Base-by-base conservation (phyloP, 2,113 vertebrate species). In the Xyrauchen texanus region DNA sequence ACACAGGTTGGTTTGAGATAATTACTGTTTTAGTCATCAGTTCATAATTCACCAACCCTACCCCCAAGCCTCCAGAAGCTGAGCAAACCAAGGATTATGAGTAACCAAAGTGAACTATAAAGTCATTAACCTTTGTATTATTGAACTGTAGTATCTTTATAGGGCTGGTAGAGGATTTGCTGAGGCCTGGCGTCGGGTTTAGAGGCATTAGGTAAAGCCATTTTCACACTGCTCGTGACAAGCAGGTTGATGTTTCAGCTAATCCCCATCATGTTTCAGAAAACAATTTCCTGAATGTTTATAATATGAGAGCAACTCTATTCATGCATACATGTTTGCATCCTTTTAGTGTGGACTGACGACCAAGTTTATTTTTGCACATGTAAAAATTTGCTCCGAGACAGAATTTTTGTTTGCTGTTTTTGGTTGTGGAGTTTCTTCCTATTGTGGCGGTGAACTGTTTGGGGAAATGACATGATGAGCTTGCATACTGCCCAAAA, bases 101-200 rank as follows among this genome's bases (percentile, higher is more conserved):
- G 78, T 47, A 21, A 69, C 51, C 11, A 58, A 69, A 79, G 65
- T 21, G 2, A 82, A 86, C 83, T 79, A 84, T 91, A 88, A 92
- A 91, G 83, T 81, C 81, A 88, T 92, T 90, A 90, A 90, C 88
- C 89, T 91, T 88, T 88, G 86, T 80, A 86, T 79, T 72, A 42
- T 82, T 42, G 76, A 81, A 63, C 76, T 46, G 13, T 57, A 13
- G 82, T 71, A 82, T 84, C 73, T 85, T 87, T 84, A 76, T 70
- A 65, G 61, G 12, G 60, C 16, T 46, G 10, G 67, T 58, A 51
- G 10, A 55, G 68, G 44, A 12, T 34, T 34, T 34, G 3, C 21
- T 64, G 46, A 60, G 44, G 15, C 7, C 61, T 62, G 71, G 6
- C 2, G 0, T 74, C n/a, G 21, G 68, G 9, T 45, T 5, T 53